phyloP scores from a whole-genome alignment of 53 echinoderm and acorn worm genomes.

The Astropecten irregularis region DNA sequence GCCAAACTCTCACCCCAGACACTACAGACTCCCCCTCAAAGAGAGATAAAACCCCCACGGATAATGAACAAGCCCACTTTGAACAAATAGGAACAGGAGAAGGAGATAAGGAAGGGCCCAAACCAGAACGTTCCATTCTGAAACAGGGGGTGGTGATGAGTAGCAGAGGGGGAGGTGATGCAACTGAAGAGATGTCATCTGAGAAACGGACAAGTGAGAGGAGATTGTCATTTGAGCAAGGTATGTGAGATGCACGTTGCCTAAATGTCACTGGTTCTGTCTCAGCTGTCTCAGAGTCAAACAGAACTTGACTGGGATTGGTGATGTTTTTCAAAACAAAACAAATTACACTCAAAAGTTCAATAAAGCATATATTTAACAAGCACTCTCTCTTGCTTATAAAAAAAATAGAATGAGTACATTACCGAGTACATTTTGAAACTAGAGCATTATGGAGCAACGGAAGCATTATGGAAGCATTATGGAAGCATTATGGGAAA shows the following conservation, averaged over 20 bases:
- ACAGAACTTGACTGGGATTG: too few relatives aligned
- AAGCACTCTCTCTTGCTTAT: too few relatives aligned
- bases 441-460: too few relatives aligned
- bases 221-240: slow-evolving; percentile 43
- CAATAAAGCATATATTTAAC: too few relatives aligned
- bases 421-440: too few relatives aligned
- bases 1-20: neutral
- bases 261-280: neutral
- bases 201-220: slow-evolving; percentile 29
- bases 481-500: too few relatives aligned
- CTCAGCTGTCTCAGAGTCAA: too few relatives aligned
- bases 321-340: too few relatives aligned
- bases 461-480: too few relatives aligned
- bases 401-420: too few relatives aligned
- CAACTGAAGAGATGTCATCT: neutral
- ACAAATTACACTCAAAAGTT: too few relatives aligned
- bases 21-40: slow-evolving; percentile 3
- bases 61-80: slow-evolving; percentile 2
- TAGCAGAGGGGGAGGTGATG: slow-evolving; percentile 26
- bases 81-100: neutral
- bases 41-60: neutral
- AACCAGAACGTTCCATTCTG: slow-evolving; percentile 40
- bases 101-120: neutral
- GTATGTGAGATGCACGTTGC: neutral
- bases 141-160: slow-evolving; percentile 26